Base-by-base conservation (phyloP, 2,797 vertebrate species). In the Hippopotamyrus pictus region DNA sequence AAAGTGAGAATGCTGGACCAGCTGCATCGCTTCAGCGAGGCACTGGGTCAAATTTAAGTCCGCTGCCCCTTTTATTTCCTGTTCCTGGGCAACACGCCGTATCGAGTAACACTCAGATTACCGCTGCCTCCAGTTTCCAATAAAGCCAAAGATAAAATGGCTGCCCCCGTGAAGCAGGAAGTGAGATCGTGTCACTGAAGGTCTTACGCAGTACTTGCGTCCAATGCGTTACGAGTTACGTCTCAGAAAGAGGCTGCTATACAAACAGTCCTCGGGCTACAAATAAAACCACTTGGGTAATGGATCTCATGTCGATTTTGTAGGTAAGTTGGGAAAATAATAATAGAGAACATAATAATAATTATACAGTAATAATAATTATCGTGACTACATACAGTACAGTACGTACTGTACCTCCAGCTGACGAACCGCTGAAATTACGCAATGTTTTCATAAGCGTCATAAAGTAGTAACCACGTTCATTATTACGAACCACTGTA, bases 61-160 rank as follows among this genome's bases (percentile, higher is more conserved):
- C 57, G 50, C 54, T 85, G 90, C 76, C 46, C 62, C 62, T 90
- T 90, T 89, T 19, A 91, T 90, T 91, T 91, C 90, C 89, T 90
- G 90, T 88, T 76, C 46, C 51, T 44, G 53, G 50, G 17, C 44
- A 90, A 62, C 53, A 25, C 11, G 82, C 44, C 1, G 53, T 83
- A 57, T 89, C 41, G 57, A 59, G 54, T 88, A 48, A 90, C 91
- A 86, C 37, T 57, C 57, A 59, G 83, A 69, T 29, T 46, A 50
- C 76, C 25, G 44, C 84, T 57, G 37, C 79, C 33, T 86, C 65
- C 76, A 59, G 83, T 22, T 86, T 46, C 83, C 73, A 54, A 88
- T 88, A 86, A n/a, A 86, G 33, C 46, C 48, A 9, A 5, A 59
- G 29, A 19, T 57, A 83, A 19, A 53, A 51, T 69, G 69, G 57